Conservation (phyloP, 2,113 vertebrate species). For the Muntiacus reevesi region DNA sequence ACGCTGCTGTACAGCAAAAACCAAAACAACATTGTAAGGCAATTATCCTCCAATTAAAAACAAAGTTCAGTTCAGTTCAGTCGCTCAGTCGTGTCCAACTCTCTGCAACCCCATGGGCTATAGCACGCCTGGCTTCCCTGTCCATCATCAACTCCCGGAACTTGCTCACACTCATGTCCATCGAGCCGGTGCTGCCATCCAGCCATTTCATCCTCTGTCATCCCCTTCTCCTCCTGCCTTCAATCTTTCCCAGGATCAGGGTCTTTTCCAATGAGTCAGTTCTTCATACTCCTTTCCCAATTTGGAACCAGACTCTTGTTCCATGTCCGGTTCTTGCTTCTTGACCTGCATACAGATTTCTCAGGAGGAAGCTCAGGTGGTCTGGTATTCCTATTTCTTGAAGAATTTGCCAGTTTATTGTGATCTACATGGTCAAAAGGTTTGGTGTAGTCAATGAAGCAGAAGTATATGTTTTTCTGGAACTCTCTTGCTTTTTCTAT, state of each 20-base stretch:
- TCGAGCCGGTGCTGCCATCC: rapidly evolving
- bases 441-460: neutral
- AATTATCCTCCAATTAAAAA: neutral
- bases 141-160: neutral
- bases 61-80: neutral
- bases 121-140: rapidly evolving
- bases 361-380: neutral
- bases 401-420: neutral
- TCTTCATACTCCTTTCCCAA: neutral
- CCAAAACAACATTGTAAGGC: neutral
- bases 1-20: neutral
- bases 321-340: neutral
- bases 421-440: neutral
- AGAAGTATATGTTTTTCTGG: neutral
- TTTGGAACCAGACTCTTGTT: neutral
- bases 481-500: neutral
- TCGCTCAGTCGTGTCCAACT: neutral
- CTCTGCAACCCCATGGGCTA: neutral
- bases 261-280: neutral
- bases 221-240: neutral
- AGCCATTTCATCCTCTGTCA: neutral
- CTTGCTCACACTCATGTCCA: neutral
- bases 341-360: neutral
- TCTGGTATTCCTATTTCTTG: neutral
- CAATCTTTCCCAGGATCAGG: neutral